Base-by-base conservation (phyloP, 1,140 invertebrate genomes). In the Macrosteles quadrilineatus region DNA sequence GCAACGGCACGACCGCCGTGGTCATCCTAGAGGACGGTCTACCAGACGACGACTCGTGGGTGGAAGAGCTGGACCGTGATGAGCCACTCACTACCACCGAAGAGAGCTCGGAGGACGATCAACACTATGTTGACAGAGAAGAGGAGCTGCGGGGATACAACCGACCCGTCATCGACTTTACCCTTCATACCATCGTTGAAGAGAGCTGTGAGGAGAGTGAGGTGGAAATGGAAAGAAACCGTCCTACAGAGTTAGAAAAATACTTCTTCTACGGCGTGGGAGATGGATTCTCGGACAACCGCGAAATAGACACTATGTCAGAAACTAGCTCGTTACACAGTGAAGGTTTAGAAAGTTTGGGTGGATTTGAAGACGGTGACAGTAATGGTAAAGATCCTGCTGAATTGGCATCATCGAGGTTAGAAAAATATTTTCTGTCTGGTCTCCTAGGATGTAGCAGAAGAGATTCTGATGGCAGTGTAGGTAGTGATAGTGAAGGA, bases 151-250 rank as follows among this genome's bases (percentile, higher is more conserved):
- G 89, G 1, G 91, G 91, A 1, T 94, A 93, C 75, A 50, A 68
- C 30, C 83, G 90, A 19, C 87, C 91, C 30, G 87, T 89, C 1
- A 91, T 95, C 72, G 93, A 96, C 79, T 95, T 96, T 73, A 95
- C 93, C 0, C 81, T 97, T 62, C 94, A 96, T 74, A 97, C 95
- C 0, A 97, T 97, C 73, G 88, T 95, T 0, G 95, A 97, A 82
- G 95, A 97, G 79, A 95, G 92, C 71, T 96, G 94, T 77, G 94
- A 96, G 80, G 94, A 97, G 79, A 95, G 89, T 78, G 91, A 92
- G 80, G 87, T 88, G 53, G 91, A 91, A 76, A 84, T 80, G 68
- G 75, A 76, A 1, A 67, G 77, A 0, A 81, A 81, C n/a, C 84
- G 77, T 32, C 82, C 81, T 1, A 94, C 93, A 0, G 92, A 95